These are phyloP conservation scores for Drosophila tristis DNA, from an alignment of 1,140 invertebrate genomes.

Conservation along the genomic window DNA sequence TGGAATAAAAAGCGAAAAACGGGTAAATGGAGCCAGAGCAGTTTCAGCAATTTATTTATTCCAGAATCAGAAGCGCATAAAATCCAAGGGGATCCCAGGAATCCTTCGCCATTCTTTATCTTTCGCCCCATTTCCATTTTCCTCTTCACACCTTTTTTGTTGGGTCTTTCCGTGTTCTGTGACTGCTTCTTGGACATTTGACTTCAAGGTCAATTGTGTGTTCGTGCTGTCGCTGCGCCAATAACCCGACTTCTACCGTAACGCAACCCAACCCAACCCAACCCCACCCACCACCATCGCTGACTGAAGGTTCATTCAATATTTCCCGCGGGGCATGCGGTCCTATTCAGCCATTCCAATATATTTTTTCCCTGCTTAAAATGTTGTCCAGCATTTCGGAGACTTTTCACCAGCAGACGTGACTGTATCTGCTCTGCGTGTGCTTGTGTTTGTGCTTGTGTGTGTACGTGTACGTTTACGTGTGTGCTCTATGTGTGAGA, in stretches of 20 bases:
- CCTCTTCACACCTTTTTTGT: constrained; percentile 10
- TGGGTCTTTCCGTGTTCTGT: constrained; percentile 32
- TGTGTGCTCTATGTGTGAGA: constrained; percentile 9
- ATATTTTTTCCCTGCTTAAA: constrained; percentile 37
- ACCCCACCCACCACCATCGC: too few species aligned
- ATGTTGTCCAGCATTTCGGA: constrained; percentile 33
- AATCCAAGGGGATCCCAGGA: neutral
- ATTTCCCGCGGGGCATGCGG: constrained; percentile 35
- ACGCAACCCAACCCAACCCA: too few species aligned
- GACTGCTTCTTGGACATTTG: constrained; percentile 47
- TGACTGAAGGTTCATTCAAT: constrained; percentile 40
- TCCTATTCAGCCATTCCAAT: constrained; percentile 26
- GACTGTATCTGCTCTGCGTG: neutral
- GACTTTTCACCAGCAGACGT: neutral
- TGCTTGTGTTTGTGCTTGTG: constrained; percentile 6
- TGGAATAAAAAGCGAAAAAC: too few species aligned
- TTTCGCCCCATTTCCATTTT: neutral
- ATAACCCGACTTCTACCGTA: neutral
- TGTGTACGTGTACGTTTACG: constrained; percentile 1
- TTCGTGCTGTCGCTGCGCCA: constrained; percentile 20
- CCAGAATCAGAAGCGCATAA: too few species aligned
- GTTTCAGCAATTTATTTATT: too few species aligned
- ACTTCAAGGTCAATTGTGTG: constrained; percentile 60
- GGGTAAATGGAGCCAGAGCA: too few species aligned
- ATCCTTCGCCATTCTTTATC: constrained; percentile 15